Conservation (phyloP, 1,140 invertebrate genomes). For the Platorchestia sp. region DNA sequence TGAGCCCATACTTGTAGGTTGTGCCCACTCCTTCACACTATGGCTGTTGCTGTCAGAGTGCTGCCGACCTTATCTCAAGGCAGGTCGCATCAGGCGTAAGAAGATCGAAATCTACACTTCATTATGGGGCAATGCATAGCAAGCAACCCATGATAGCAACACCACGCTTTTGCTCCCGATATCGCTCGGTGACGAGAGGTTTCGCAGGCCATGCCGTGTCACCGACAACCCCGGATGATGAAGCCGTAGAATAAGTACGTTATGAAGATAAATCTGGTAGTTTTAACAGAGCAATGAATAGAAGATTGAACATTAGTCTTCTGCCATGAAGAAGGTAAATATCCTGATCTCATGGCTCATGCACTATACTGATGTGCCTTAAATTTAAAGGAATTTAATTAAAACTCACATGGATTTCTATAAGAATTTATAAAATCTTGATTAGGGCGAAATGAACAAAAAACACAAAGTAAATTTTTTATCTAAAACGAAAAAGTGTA, state of each 20-base stretch:
- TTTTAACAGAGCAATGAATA: no score
- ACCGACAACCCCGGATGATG: neutral
- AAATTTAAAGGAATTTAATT: neutral
- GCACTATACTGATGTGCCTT: neutral
- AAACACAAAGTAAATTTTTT: no score
- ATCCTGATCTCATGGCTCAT: neutral
- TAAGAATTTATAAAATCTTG: neutral
- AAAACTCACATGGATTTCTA: neutral
- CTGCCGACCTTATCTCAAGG: neutral
- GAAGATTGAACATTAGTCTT: no score
- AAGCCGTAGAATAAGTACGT: neutral
- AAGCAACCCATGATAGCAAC: neutral
- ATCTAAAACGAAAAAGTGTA: no score
- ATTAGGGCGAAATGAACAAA: neutral
- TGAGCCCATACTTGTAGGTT: no score
- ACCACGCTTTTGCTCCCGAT: neutral
- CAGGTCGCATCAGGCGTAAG: neutral
- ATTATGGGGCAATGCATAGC: neutral
- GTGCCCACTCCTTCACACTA: no score
- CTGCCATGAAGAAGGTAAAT: neutral
- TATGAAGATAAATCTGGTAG: no score
- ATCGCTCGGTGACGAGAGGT: neutral
- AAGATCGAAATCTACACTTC: neutral
- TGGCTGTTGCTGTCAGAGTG: no score
- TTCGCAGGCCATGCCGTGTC: neutral